Conservation (phyloP, 1,140 invertebrate species). For the Teleopsis dalmanni region DNA sequence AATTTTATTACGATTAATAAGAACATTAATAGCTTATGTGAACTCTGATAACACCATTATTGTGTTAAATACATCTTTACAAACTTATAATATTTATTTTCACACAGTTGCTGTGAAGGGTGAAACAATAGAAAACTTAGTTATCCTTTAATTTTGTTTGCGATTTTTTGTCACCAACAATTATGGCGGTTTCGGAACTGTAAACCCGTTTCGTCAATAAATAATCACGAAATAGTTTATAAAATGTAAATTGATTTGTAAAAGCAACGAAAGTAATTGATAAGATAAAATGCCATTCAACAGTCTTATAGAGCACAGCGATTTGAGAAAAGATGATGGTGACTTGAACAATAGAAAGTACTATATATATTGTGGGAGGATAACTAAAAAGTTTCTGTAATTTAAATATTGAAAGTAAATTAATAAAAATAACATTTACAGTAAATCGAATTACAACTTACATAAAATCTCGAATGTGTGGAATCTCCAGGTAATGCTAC, state of each 20-base stretch:
- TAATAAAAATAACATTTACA: background rate
- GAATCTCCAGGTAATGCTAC: slow-evolving; percentile 75
- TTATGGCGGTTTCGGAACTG: slow-evolving; percentile 62
- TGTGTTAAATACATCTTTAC: no score
- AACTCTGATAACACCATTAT: no score
- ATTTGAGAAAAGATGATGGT: slow-evolving; percentile 69
- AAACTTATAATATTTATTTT: no score
- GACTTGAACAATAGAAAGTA: slow-evolving; percentile 65
- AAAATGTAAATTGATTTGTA: slow-evolving; percentile 86
- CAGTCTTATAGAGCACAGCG: slow-evolving; percentile 64
- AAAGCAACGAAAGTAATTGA: slow-evolving; percentile 77
- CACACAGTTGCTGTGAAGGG: no score
- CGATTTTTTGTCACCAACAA: no score
- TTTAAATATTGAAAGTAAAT: background rate
- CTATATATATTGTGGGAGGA: slow-evolving; percentile 71
- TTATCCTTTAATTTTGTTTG: no score
- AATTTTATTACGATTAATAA: no score
- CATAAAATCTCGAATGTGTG: slow-evolving; percentile 76
- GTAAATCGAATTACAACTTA: slow-evolving; percentile 48
- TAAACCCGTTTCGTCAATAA: slow-evolving; percentile 77
- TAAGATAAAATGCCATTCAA: slow-evolving; percentile 86
- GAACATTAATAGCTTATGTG: no score
- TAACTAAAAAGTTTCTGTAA: slow-evolving; percentile 78
- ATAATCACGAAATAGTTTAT: slow-evolving; percentile 80
- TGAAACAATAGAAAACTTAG: no score